Percentiles rank a stretch among this genome's conserved stretches.
These are phyloP conservation scores for Peromyscus maniculatus DNA, from an alignment of 2,113 vertebrate species.

Conservation along the genomic window DNA sequence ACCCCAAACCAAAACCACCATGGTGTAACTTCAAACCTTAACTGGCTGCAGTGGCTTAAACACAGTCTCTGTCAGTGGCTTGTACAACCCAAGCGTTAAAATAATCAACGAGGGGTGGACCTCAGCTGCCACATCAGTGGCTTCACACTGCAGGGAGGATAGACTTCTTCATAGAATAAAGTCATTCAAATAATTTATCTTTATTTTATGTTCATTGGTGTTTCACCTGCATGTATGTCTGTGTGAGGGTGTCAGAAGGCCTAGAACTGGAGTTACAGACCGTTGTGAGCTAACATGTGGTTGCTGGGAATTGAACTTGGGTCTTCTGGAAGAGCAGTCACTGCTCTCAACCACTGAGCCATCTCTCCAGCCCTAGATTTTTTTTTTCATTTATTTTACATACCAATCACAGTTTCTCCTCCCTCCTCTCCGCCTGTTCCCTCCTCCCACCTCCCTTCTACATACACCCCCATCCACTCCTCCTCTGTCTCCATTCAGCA, in stretches of 20 bases:
- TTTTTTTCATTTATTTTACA: not conserved
- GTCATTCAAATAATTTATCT: not conserved
- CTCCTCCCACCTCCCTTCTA: not conserved
- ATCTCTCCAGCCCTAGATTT: no score
- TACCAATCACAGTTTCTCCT: not conserved
- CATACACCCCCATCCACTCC: not conserved
- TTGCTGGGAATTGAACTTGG: no score
- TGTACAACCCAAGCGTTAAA: conserved; percentile 33
- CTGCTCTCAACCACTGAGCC: no score
- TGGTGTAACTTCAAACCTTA: conserved; percentile 31
- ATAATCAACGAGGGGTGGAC: not conserved
- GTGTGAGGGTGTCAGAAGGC: no score
- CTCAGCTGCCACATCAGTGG: not conserved
- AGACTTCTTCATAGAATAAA: conserved; percentile 46
- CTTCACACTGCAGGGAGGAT: not conserved
- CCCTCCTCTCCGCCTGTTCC: not conserved
- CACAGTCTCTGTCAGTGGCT: conserved; percentile 38
- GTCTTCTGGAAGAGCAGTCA: no score
- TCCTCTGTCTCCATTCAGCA: not conserved
- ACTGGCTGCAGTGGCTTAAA: conserved; percentile 20
- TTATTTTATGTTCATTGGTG: no score
- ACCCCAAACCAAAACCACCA: conserved; percentile 18
- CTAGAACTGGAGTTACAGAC: no score
- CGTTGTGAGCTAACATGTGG: no score
- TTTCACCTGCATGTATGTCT: no score